Conservation (phyloP, 2,113 vertebrate genomes). For the Calypte anna region DNA sequence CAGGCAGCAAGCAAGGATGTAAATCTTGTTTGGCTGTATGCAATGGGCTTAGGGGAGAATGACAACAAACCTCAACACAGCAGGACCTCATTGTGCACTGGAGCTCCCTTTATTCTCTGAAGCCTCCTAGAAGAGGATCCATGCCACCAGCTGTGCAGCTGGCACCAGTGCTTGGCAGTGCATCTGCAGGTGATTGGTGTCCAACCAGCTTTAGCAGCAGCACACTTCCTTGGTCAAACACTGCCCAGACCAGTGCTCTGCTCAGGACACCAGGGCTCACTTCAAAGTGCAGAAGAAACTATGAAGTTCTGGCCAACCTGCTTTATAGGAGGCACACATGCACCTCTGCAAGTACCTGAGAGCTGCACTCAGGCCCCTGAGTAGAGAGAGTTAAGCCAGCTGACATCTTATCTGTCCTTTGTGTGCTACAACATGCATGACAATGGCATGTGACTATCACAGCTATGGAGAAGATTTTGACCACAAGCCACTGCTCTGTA, state of each 20-base stretch:
- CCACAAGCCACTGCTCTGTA: neutral
- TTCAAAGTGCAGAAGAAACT: neutral
- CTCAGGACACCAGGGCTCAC: neutral
- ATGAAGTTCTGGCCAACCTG: neutral
- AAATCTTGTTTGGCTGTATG: neutral
- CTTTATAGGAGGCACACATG: neutral
- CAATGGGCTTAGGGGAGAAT: neutral
- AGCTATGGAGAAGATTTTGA: neutral
- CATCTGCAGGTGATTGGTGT: fast-evolving
- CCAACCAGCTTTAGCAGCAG: neutral
- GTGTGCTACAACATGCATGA: neutral
- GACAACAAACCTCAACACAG: neutral
- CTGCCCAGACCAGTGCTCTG: neutral
- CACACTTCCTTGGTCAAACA: neutral
- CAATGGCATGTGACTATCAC: neutral
- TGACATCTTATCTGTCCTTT: neutral
- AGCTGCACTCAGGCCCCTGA: neutral
- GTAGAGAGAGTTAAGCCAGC: neutral
- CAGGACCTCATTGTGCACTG: fast-evolving
- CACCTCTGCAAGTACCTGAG: neutral
- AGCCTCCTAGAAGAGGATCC: neutral
- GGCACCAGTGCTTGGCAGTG: neutral
- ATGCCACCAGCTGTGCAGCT: neutral
- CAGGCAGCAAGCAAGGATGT: neutral
- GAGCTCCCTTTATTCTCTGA: neutral